These are phyloP conservation scores for Leptoteleia sp. DNA, from an alignment of 1,140 invertebrate species.

Conservation along the genomic window DNA sequence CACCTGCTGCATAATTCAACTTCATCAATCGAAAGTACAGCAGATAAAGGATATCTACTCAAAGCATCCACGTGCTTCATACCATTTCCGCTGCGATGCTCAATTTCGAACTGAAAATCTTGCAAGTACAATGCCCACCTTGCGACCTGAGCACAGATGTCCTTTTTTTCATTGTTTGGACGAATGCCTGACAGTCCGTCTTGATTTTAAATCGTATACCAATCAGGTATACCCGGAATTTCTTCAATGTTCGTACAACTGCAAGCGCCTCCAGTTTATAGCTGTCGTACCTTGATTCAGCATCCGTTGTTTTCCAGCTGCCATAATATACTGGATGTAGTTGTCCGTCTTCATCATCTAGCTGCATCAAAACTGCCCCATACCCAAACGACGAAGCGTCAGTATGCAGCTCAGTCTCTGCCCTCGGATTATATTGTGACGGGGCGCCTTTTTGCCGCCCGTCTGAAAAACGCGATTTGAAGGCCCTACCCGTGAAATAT, in stretches of 20 bases:
- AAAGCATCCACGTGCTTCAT: background rate
- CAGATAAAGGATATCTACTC: no score
- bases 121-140: background rate
- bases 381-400: conserved; percentile 2
- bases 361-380: conserved; percentile 1
- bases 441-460: no score
- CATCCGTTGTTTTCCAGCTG: conserved; percentile 8
- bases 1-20: no score
- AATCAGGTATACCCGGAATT: conserved; percentile 7
- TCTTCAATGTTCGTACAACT: conserved; percentile 6
- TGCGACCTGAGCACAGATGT: conserved; percentile 14
- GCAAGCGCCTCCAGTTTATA: conserved; percentile 6
- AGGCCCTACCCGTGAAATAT: no score
- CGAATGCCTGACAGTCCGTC: conserved; percentile 21
- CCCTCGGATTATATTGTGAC: no score
- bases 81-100: background rate
- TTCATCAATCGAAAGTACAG: no score
- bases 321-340: background rate
- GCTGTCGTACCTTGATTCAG: conserved; percentile 8
- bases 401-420: no score
- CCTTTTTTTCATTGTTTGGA: conserved; percentile 52
- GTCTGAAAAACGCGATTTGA: no score
- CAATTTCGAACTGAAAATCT: conserved; percentile 5
- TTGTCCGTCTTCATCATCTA: conserved; percentile 3
- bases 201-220: conserved; percentile 47